A percentile compares a stretch with the other conserved stretches of the same genome.
Evolutionary conservation across 2,888 invertebrate genomes (phyloP).

Genomic region (Epistrophe grossulariae): DNA sequence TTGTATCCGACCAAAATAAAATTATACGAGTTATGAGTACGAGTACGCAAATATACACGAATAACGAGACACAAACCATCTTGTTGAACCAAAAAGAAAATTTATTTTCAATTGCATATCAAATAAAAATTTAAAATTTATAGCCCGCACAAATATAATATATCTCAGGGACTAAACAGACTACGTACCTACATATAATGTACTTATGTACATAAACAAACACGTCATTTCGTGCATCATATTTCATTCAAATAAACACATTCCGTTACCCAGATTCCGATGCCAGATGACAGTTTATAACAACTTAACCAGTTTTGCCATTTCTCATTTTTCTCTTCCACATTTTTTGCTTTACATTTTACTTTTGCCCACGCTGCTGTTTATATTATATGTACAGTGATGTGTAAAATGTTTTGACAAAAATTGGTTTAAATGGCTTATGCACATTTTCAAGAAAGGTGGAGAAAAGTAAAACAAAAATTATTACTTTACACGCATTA

Average conservation of each 20-base stretch:
- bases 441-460: too few relatives aligned
- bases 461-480: too few relatives aligned
- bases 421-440: too few relatives aligned
- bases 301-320: slow-evolving; percentile 40
- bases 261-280: slow-evolving; percentile 40
- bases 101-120: slow-evolving; percentile 42
- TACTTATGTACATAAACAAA: slow-evolving; percentile 14
- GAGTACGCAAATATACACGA: not conserved
- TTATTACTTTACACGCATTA: too few relatives aligned
- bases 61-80: slow-evolving; percentile 9
- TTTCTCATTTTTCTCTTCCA: slow-evolving; percentile 33
- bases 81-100: slow-evolving; percentile 33
- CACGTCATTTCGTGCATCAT: slow-evolving; percentile 39
- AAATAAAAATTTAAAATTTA: slow-evolving; percentile 39
- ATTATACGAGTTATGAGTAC: not conserved
- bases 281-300: slow-evolving; percentile 42
- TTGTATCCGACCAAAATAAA: not conserved
- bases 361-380: slow-evolving; percentile 14
- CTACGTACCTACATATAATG: too few relatives aligned
- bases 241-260: slow-evolving; percentile 41
- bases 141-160: not conserved
- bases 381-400: not conserved
- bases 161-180: slow-evolving; percentile 3
- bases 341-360: not conserved
- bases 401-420: not conserved